Evolutionary conservation across 2,888 invertebrate genomes (phyloP).

Genomic region (Coecobrya sp.): DNA sequence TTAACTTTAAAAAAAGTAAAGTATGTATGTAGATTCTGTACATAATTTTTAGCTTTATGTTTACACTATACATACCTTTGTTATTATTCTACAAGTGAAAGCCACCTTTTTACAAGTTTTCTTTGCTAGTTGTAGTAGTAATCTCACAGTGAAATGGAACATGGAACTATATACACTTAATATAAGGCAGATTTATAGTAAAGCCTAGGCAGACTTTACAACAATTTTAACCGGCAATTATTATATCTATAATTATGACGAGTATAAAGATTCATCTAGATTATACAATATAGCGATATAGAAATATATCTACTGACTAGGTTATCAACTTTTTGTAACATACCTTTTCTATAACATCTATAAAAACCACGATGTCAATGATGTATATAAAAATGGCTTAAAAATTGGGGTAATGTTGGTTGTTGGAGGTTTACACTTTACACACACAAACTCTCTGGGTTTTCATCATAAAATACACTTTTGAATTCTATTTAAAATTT

Average conservation of each 20-base stretch:
- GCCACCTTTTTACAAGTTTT: constrained; percentile 76
- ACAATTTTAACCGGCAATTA: neutral
- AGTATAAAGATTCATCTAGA: neutral
- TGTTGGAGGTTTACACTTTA: constrained; percentile 16
- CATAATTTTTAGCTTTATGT: neutral
- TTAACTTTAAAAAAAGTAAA: too few species aligned
- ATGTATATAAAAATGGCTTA: constrained; percentile 51
- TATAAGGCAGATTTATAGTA: constrained; percentile 15
- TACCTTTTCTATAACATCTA: constrained; percentile 23
- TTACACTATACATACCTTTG: constrained; percentile 56
- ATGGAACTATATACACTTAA: constrained; percentile 10
- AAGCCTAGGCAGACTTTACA: constrained; percentile 7
- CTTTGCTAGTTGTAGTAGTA: constrained; percentile 30
- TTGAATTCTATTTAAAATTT: neutral
- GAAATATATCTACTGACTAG: constrained; percentile 3
- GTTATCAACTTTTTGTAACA: constrained; percentile 18
- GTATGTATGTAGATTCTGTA: too few species aligned
- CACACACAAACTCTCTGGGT: too few species aligned
- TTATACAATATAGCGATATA: neutral
- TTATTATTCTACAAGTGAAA: constrained; percentile 34
- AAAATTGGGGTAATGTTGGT: constrained; percentile 49
- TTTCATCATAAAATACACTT: neutral
- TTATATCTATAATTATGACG: neutral
- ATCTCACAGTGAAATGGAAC: neutral
- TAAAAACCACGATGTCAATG: constrained; percentile 56